Conservation (phyloP, 92 coral and sea anemone species). For the Bergia sp. region DNA sequence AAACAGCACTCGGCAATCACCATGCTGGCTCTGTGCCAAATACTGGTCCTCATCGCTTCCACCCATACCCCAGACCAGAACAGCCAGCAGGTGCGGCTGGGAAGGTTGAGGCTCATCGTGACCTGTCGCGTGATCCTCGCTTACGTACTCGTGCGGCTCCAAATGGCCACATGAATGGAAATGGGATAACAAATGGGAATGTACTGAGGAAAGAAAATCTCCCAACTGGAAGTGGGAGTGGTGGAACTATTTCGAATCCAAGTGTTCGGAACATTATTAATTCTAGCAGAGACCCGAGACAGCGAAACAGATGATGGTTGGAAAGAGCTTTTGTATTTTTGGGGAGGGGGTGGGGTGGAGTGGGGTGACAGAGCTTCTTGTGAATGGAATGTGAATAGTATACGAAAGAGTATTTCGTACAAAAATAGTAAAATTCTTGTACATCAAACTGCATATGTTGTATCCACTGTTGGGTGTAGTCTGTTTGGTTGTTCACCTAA, state of each 20-base stretch:
- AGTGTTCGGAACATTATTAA: constrained; percentile 87
- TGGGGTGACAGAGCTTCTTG: neutral
- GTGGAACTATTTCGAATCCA: constrained; percentile 55
- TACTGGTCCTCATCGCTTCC: constrained; percentile 75
- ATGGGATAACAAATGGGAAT: constrained; percentile 59
- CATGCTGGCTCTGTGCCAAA: constrained; percentile 50
- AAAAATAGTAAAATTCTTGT: neutral
- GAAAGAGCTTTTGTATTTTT: neutral
- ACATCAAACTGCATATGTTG: neutral
- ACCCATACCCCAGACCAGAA: constrained; percentile 86
- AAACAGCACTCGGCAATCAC: constrained; percentile 65
- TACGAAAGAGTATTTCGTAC: neutral
- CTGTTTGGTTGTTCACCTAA: no score
- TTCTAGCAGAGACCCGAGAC: constrained; percentile 92
- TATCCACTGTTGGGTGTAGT: no score
- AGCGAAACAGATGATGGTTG: constrained; percentile 71
- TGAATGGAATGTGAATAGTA: neutral
- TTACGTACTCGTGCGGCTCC: constrained; percentile 71
- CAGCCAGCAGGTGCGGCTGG: constrained; percentile 44
- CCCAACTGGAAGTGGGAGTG: constrained; percentile 43
- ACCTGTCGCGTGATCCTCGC: constrained; percentile 90
- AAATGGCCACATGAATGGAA: constrained; percentile 51
- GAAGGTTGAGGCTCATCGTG: constrained; percentile 65
- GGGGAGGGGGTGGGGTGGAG: neutral
- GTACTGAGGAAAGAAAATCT: constrained; percentile 43